Percentiles rank a stretch among this genome's conserved stretches.
Conservation (phyloP, 2,113 vertebrate genomes). For the Cyanocitta stelleri region DNA sequence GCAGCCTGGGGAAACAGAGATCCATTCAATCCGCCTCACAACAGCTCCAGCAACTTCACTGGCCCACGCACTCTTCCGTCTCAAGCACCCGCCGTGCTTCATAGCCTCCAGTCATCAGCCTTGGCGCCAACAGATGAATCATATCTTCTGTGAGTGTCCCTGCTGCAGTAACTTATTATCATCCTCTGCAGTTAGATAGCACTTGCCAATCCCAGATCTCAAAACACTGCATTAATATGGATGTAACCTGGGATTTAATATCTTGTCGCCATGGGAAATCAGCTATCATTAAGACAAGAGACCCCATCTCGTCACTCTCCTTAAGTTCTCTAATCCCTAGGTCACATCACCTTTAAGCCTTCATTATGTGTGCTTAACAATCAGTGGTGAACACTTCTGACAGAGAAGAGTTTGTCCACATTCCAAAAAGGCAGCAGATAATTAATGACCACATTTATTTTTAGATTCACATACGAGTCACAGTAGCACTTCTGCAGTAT, state of each 20-base stretch:
- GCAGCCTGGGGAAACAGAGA: conserved; percentile 8
- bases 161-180: neutral
- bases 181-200: neutral
- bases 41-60: neutral
- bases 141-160: neutral
- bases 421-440: neutral
- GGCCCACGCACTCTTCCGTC: neutral
- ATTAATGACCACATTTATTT: neutral
- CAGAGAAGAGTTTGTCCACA: neutral
- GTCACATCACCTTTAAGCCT: neutral
- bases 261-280: neutral
- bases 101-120: conserved; percentile 16
- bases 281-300: neutral
- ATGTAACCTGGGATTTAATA: neutral
- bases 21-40: neutral
- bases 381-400: neutral
- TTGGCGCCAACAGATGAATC: conserved; percentile 40
- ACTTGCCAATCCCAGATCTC: neutral
- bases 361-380: neutral
- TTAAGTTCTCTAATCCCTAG: neutral
- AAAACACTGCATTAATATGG: neutral
- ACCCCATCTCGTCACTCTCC: no score
- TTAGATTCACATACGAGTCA: neutral
- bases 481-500: neutral
- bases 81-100: neutral